A percentile compares a stretch with the other conserved stretches of the same genome.
These are phyloP conservation scores for Rhinichthys osculus DNA, from an alignment of 2,797 vertebrate species.

Conservation along the genomic window DNA sequence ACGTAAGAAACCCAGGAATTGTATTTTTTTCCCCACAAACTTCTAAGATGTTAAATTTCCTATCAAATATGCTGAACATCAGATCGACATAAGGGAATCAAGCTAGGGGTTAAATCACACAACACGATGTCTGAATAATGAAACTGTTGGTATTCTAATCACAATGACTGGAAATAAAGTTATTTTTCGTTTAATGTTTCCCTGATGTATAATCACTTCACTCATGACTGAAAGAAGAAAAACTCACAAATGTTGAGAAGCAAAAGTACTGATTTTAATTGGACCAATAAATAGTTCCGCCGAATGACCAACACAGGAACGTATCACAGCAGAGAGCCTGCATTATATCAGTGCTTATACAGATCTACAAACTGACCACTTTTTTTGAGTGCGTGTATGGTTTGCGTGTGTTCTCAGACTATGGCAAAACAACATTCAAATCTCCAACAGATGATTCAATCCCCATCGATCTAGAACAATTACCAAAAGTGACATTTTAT, in stretches of 20 bases:
- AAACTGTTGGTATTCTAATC: background rate
- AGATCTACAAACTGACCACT: constrained; percentile 53
- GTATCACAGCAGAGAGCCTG: constrained; percentile 60
- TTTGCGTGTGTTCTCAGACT: constrained; percentile 39
- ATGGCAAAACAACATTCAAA: constrained; percentile 49
- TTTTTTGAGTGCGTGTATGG: background rate
- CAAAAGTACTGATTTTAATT: constrained; percentile 76
- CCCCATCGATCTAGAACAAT: background rate
- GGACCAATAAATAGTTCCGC: constrained; percentile 82
- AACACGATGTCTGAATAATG: background rate
- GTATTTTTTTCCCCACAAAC: background rate
- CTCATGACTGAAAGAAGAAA: background rate
- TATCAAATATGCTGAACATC: background rate
- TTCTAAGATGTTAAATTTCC: background rate
- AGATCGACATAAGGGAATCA: background rate
- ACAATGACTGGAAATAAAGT: constrained; percentile 6
- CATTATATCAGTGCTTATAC: constrained; percentile 73
- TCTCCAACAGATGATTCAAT: constrained; percentile 14
- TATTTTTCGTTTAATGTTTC: constrained; percentile 7
- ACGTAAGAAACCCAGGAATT: background rate
- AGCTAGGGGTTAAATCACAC: background rate
- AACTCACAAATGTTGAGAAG: constrained; percentile 60
- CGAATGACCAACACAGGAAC: constrained; percentile 63
- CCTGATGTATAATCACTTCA: background rate
- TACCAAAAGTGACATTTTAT: background rate